phyloP scores from a whole-genome alignment of 2,888 invertebrate genomes.

The Drosophila rubida region DNA sequence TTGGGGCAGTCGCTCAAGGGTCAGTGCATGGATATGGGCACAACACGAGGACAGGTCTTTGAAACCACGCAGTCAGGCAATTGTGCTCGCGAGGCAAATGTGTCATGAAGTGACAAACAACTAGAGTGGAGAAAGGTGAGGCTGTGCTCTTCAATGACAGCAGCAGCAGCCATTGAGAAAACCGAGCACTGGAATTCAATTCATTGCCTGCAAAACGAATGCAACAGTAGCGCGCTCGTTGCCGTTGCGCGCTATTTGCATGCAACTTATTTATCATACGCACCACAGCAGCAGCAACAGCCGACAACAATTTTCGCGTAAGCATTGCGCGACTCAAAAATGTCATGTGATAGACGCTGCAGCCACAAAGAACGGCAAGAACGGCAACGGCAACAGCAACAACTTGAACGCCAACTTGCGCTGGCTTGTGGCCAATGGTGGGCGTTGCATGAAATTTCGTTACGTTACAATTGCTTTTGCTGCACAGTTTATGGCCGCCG shows the following conservation, averaged over 20 bases:
- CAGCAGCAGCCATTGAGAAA: constrained; percentile 73
- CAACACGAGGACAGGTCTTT: too few species aligned
- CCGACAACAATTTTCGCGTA: constrained; percentile 72
- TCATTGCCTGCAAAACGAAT: constrained; percentile 69
- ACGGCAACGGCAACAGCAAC: neutral
- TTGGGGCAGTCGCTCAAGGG: constrained; percentile 67
- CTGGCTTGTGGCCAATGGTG: constrained; percentile 59
- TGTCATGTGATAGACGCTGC: constrained; percentile 63
- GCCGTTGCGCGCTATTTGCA: constrained; percentile 71
- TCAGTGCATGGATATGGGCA: neutral
- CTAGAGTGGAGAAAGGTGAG: constrained; percentile 67
- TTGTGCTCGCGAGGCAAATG: constrained; percentile 51
- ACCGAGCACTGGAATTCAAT: constrained; percentile 70
- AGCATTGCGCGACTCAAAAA: constrained; percentile 77
- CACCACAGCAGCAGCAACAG: constrained; percentile 39
- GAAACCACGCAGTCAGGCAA: too few species aligned
- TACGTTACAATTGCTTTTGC: constrained; percentile 76
- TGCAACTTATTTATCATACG: constrained; percentile 77
- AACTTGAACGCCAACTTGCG: constrained; percentile 24
- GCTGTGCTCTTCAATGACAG: constrained; percentile 74
- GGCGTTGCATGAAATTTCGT: constrained; percentile 69
- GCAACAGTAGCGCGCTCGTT: constrained; percentile 38
- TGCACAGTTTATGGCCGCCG: constrained; percentile 71
- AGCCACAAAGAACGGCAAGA: constrained; percentile 10
- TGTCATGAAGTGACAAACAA: constrained; percentile 72